These are phyloP conservation scores for Ectropis grisescens DNA, from an alignment of 1,140 invertebrate genomes.

Conservation along the genomic window DNA sequence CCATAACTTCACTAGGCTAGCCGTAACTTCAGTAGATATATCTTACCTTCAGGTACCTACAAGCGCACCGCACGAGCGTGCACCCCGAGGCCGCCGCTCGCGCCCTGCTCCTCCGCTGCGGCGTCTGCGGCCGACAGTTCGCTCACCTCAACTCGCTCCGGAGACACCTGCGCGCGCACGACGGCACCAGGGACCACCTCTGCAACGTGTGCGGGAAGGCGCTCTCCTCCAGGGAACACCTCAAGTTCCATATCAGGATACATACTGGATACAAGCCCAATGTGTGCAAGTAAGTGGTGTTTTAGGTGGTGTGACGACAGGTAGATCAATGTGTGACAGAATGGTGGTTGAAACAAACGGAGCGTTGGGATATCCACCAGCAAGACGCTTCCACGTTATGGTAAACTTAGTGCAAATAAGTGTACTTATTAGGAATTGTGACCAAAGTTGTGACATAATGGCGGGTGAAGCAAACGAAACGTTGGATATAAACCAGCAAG, in stretches of 20 bases:
- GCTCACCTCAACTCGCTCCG: constrained; percentile 70
- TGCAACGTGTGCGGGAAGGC: constrained; percentile 86
- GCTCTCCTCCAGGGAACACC: constrained; percentile 77
- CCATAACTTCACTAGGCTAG: too few relatives aligned
- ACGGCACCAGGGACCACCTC: constrained; percentile 73
- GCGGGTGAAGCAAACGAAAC: too few relatives aligned
- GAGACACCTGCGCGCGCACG: constrained; percentile 74
- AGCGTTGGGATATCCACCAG: too few relatives aligned
- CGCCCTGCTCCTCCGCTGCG: constrained; percentile 51
- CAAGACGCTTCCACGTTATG: too few relatives aligned
- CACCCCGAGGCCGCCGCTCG: constrained; percentile 47
- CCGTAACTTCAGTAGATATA: too few relatives aligned
- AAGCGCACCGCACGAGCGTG: constrained; percentile 38
- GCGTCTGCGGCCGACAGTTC: constrained; percentile 59
- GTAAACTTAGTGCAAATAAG: too few relatives aligned
- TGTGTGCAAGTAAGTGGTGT: constrained; percentile 68
- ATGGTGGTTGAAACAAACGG: too few relatives aligned
- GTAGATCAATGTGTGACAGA: too few relatives aligned
- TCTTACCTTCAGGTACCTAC: constrained; percentile 48
- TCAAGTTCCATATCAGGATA: constrained; percentile 79
- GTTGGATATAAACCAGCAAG: too few relatives aligned
- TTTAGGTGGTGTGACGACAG: neutral
- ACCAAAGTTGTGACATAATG: too few relatives aligned
- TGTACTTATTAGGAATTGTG: too few relatives aligned
- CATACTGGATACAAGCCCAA: constrained; percentile 82